phyloP scores from a whole-genome alignment of 2,797 vertebrate species.

The Rachycentron canadum region DNA sequence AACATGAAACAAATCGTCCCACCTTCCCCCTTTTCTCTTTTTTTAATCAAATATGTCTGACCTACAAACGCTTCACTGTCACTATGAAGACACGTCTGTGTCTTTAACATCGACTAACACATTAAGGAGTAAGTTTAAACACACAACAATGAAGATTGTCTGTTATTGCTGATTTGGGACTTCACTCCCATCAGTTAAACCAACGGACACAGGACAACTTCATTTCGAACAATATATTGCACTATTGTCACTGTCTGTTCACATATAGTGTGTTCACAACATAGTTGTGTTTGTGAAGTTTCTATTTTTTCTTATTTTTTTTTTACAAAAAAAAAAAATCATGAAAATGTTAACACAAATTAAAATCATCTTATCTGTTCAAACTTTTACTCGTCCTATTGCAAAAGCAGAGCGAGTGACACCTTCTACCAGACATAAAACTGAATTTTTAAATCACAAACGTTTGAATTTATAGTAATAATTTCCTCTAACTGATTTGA shows the following conservation, averaged over 20 bases:
- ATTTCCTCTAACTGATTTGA: constrained; percentile 37
- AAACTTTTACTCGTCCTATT: constrained; percentile 27
- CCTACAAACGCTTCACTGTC: constrained; percentile 59
- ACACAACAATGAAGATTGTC: constrained; percentile 86
- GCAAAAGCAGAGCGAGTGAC: constrained; percentile 37
- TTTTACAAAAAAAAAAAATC: constrained; percentile 26
- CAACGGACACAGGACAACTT: constrained; percentile 85
- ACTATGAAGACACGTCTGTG: constrained; percentile 62
- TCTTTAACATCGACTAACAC: constrained; percentile 74
- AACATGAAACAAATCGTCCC: constrained; percentile 63
- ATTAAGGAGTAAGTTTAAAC: constrained; percentile 75
- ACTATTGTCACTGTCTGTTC: constrained; percentile 88
- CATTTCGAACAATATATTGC: constrained; percentile 85
- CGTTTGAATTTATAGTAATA: constrained; percentile 35
- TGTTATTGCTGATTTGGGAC: constrained; percentile 86
- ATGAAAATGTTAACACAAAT: constrained; percentile 51
- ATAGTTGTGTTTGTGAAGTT: constrained; percentile 71
- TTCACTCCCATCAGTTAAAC: constrained; percentile 76
- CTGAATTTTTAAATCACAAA: constrained; percentile 38
- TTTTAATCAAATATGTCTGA: constrained; percentile 51
- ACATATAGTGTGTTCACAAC: constrained; percentile 80
- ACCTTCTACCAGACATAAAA: constrained; percentile 24
- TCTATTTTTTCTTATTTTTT: constrained; percentile 18
- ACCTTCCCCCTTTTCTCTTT: constrained; percentile 45
- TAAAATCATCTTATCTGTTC: constrained; percentile 52